Evolutionary conservation across 2,888 invertebrate genomes (phyloP), one percentile per base, ranked within the genome.

Genomic region (Schizaphis graminum): DNA sequence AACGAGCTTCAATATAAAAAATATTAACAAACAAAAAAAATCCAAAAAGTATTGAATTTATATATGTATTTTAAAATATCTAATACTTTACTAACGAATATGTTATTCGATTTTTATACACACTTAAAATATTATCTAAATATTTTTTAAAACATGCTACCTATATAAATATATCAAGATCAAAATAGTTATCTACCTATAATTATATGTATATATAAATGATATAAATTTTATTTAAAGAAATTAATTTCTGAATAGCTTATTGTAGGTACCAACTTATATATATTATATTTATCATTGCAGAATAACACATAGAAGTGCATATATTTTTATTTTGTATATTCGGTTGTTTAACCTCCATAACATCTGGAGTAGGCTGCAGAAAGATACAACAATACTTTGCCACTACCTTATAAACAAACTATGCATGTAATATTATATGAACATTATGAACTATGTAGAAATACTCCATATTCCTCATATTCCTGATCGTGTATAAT

Each of bases 341-440:
- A 77, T 77, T 53, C 8, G 77, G 49, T 77, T 41, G 26, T 53
- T 91, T 26, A 26, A 13, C 56, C 11, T n/a, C 16, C 41, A 35
- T 13, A 91, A 77, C 90, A 91, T 77, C 77, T 91, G 91, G 77
- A 67, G 89, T 67, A 67, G 47, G 41, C 41, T 44, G 21, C 35
- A 44, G 28, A 7, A 57, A n/a, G n/a, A 13, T 89, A n/a, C n/a
- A 47, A 61, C 91, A 77, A 26, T 26, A 49, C 49, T 26, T 91
- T 77, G 4, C 21, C 0, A 21, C 77, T 44, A 67, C 49, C 35
- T 77, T 35, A 28, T 61, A 89, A n/a, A n/a, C 11, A 21, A 53
- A 16, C 53, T 57, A 57, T 26, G 3, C 41, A 44, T 2, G 8
- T 0, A 28, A 67, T 67, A 67, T 67, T 49, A 49, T 49, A 49